Base-by-base conservation (phyloP, 2,797 vertebrate genomes). In the Coregonus ussuriensis region DNA sequence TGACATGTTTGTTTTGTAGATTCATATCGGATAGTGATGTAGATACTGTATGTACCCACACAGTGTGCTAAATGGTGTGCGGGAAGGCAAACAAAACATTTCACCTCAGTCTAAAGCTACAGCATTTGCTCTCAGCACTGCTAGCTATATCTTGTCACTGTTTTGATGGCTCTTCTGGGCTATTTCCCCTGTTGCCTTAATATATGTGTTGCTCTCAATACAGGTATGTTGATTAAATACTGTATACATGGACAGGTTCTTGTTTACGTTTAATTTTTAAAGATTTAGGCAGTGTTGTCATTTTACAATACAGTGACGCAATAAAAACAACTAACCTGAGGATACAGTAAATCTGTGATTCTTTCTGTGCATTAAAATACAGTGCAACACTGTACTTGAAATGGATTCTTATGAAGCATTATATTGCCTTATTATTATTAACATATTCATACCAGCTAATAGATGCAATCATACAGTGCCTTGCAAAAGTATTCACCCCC, bases 1-100 rank as follows among this genome's bases (percentile, higher is more conserved):
- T 71, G 41, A 73, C 70, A 56, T 21, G 14, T 29, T 52, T 62
- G 59, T 65, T 69, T 25, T 54, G 41, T 65, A 81, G 52, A 72
- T 14, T 74, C 67, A 33, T 63, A 33, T 15, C n/a, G 41, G 54
- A 52, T 63, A 62, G 21, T n/a, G 11, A 70, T 25, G 13, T 52
- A 66, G 35, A 65, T 14, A 11, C n/a, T 25, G 18, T 6, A 69
- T 70, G 15, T 56, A 16, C 54, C 16, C 54, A 56, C 9, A 33
- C 31, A 2, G 11, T 68, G 5, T 14, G 6, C 14, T 53, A 16
- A 29, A 59, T 59, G 15, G 18, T 35, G 13, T 14, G 63, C 4
- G 3, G 14, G 71, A 53, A 51, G 52, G 47, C 21, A 53, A 31
- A 6, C 14, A 67, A 5, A 15, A 31, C 6, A 29, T 13, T 3